These are phyloP conservation scores for Abscondita cerata DNA, from an alignment of 2,888 invertebrate species.

Conservation along the genomic window DNA sequence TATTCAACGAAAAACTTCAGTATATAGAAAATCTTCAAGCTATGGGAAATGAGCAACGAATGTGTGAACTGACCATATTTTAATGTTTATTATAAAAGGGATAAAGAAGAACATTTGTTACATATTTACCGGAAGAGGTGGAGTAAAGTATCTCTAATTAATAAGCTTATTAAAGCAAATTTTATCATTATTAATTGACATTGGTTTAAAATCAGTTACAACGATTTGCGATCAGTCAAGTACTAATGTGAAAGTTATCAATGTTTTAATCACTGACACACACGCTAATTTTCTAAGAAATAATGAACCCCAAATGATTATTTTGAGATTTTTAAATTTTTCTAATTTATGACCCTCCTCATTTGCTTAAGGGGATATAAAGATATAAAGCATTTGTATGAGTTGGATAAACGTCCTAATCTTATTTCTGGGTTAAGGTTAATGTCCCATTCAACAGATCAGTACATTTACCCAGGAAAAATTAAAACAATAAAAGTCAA, in stretches of 20 bases:
- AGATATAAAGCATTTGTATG: slow-evolving; percentile 3
- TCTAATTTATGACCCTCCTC: slow-evolving; percentile 8
- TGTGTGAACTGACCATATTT: slow-evolving; percentile 7
- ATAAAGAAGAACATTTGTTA: slow-evolving; percentile 8
- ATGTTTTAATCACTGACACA: too few relatives aligned
- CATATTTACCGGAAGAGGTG: too few relatives aligned
- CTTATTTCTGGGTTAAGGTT: neutral
- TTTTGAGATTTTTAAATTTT: slow-evolving; percentile 6
- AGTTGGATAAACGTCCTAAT: slow-evolving; percentile 3
- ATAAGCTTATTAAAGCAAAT: too few relatives aligned
- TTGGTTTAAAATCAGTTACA: too few relatives aligned
- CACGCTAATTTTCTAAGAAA: neutral
- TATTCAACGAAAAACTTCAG: neutral
- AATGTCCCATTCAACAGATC: neutral
- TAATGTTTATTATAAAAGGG: slow-evolving; percentile 4
- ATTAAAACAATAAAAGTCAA: slow-evolving; percentile 1
- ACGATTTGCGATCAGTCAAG: too few relatives aligned
- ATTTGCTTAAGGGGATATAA: slow-evolving; percentile 1
- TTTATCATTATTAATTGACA: too few relatives aligned
- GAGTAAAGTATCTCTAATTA: too few relatives aligned
- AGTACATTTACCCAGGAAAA: neutral
- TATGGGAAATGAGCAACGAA: slow-evolving; percentile 6
- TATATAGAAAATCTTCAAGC: neutral
- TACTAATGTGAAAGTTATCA: too few relatives aligned
- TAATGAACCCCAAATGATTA: neutral